A percentile compares a stretch with the other conserved stretches of the same genome.
Conservation (phyloP, 1,140 invertebrate genomes). For the Coelopa frigida region DNA sequence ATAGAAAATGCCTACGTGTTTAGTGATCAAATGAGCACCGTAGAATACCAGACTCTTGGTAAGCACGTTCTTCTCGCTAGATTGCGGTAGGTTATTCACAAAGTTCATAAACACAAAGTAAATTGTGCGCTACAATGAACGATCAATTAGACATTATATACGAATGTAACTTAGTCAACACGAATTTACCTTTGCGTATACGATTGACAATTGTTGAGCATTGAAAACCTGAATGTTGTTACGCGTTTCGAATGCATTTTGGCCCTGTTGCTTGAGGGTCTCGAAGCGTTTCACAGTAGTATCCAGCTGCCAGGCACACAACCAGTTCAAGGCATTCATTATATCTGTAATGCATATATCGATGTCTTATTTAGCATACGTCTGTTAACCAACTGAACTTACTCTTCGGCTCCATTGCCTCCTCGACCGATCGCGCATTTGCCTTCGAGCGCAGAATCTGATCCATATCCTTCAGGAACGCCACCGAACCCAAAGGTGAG, state of each 20-base stretch:
- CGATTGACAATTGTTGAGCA: constrained; percentile 59
- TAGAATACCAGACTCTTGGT: constrained; percentile 29
- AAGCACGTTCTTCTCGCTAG: constrained; percentile 29
- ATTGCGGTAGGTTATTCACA: constrained; percentile 21
- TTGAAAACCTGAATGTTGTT: constrained; percentile 70
- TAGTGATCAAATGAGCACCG: constrained; percentile 33
- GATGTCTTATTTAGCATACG: too few species aligned
- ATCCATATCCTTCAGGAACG: constrained; percentile 54
- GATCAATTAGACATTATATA: too few species aligned
- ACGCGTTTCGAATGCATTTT: constrained; percentile 58
- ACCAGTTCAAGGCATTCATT: constrained; percentile 63
- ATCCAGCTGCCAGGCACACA: constrained; percentile 64
- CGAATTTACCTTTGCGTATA: constrained; percentile 52
- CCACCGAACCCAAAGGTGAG: constrained; percentile 57
- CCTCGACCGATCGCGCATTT: constrained; percentile 43
- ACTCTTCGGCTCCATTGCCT: constrained; percentile 55
- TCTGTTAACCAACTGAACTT: too few species aligned
- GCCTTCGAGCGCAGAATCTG: constrained; percentile 45
- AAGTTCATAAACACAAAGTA: constrained; percentile 36
- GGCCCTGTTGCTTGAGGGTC: constrained; percentile 47
- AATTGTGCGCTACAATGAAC: constrained; percentile 27
- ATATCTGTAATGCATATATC: constrained; percentile 51
- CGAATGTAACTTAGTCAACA: background rate
- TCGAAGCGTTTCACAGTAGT: constrained; percentile 54
- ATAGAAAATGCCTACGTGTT: constrained; percentile 28